Percentiles rank a stretch among this genome's conserved stretches.
Conservation (phyloP, 2,113 vertebrate genomes). For the Hassar affinis region DNA sequence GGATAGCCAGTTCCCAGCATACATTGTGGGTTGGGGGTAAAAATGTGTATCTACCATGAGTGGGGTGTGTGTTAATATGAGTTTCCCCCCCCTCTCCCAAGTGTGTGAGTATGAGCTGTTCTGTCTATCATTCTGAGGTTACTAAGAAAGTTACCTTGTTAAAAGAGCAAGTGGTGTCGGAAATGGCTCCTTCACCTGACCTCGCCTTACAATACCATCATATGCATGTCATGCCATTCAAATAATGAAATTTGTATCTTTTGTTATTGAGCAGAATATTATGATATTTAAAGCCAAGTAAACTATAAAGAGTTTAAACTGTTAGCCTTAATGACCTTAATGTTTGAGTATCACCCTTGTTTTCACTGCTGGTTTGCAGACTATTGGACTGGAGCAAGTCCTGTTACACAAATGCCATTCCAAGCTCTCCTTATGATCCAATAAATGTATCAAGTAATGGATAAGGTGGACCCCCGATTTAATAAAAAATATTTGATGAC, state of each 20-base stretch:
- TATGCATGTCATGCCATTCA: too few relatives aligned
- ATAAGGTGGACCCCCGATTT: slow-evolving; percentile 41
- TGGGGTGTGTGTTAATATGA: too few relatives aligned
- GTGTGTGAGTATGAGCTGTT: too few relatives aligned
- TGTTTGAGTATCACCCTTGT: background rate
- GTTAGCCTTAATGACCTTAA: background rate
- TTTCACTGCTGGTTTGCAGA: background rate
- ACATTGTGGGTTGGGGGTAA: too few relatives aligned
- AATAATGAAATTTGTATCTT: background rate
- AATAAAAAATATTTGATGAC: slow-evolving; percentile 32
- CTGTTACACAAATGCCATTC: background rate
- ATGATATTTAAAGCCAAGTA: background rate
- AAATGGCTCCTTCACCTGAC: too few relatives aligned
- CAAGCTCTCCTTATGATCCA: background rate
- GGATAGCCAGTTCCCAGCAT: too few relatives aligned
- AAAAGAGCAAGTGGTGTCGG: too few relatives aligned
- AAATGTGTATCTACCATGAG: too few relatives aligned
- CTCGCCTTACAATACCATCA: too few relatives aligned
- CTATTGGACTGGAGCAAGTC: background rate
- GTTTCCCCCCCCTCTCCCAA: too few relatives aligned
- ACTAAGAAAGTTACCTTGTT: too few relatives aligned
- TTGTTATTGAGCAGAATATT: background rate
- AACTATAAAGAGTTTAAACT: background rate
- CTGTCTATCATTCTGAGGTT: too few relatives aligned
- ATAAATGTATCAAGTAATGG: slow-evolving; percentile 30